Conservation (phyloP, 2,113 vertebrate species). For the Ardeotis arabs region DNA sequence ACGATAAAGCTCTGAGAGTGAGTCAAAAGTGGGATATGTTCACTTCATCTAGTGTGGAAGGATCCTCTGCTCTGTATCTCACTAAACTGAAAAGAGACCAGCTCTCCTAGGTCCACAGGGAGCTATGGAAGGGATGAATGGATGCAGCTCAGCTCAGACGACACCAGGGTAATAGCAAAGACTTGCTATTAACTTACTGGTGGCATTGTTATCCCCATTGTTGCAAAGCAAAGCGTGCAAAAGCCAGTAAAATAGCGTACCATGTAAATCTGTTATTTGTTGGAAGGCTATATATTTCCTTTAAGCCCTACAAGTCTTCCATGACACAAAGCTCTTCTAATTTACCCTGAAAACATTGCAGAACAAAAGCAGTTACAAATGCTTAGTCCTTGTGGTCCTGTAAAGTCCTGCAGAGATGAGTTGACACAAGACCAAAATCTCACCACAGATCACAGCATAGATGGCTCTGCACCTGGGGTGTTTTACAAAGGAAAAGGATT, state of each 20-base stretch:
- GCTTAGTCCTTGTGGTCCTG: not conserved
- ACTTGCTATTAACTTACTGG: not conserved
- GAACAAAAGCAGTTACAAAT: not conserved
- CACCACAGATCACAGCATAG: fast-evolving
- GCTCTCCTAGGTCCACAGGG: not conserved
- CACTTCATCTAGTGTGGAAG: not conserved
- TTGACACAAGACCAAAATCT: not conserved
- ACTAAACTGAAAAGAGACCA: not conserved
- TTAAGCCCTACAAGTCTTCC: not conserved
- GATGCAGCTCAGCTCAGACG: not conserved
- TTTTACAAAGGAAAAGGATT: not conserved
- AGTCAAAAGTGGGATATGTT: not conserved
- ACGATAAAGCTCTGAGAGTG: not conserved
- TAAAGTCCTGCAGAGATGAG: not conserved
- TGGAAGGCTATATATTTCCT: not conserved
- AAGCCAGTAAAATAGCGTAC: not conserved
- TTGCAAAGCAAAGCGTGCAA: not conserved
- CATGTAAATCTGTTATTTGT: not conserved
- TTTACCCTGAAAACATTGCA: not conserved
- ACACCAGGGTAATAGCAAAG: not conserved
- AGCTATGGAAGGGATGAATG: not conserved
- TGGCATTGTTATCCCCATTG: not conserved
- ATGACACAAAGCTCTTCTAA: not conserved
- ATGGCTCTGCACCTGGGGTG: not conserved
- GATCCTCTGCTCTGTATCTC: not conserved